These are phyloP conservation scores for Lasioglossum malachurum DNA, from an alignment of 2,888 invertebrate genomes.

Conservation along the genomic window DNA sequence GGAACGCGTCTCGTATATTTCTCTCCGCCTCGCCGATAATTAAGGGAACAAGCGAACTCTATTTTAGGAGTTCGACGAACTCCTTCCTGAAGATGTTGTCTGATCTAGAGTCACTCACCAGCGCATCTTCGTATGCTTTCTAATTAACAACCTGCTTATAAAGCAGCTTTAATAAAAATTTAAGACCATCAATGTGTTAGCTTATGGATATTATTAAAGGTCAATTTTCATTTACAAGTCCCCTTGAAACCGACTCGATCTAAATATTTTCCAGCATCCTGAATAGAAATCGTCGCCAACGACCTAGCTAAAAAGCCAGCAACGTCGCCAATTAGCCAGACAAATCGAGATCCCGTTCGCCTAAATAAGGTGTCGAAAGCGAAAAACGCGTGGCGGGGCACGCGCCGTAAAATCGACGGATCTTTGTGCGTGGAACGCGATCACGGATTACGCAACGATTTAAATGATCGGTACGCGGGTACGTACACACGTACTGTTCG, in stretches of 20 bases:
- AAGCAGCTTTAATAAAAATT: too few relatives aligned
- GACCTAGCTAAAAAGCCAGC: not conserved
- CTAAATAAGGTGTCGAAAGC: not conserved
- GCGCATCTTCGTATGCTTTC: too few relatives aligned
- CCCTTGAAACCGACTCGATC: too few relatives aligned
- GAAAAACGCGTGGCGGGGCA: not conserved
- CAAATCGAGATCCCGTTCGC: not conserved
- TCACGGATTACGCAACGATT: constrained; percentile 43
- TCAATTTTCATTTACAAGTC: too few relatives aligned
- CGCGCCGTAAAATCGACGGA: not conserved
- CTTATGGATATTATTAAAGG: too few relatives aligned
- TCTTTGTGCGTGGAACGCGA: not conserved
- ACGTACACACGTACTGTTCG: constrained; percentile 3
- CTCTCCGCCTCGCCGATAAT: constrained; percentile 19
- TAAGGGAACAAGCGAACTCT: constrained; percentile 26
- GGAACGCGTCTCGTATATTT: constrained; percentile 43
- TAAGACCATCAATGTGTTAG: too few relatives aligned
- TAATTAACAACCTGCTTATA: too few relatives aligned
- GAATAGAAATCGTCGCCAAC: not conserved
- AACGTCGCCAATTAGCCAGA: not conserved
- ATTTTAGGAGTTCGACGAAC: constrained; percentile 3
- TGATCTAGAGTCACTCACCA: too few relatives aligned
- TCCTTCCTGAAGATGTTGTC: not conserved
- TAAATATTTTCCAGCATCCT: not conserved
- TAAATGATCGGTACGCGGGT: constrained; percentile 34